Evolutionary conservation across 1,140 invertebrate genomes (phyloP).

Genomic region (Cydia splendana): DNA sequence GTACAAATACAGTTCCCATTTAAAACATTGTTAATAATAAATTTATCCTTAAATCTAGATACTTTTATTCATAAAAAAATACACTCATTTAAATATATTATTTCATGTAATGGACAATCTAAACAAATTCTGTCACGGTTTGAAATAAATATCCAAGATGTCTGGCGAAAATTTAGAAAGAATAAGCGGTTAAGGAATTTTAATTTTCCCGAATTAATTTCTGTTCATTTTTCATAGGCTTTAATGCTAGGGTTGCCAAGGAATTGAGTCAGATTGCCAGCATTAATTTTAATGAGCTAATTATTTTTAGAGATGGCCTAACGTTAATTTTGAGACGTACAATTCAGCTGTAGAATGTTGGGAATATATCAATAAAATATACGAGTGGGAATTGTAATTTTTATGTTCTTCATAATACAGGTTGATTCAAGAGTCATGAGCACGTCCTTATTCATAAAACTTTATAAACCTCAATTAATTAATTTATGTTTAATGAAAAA

Average conservation of each 20-base stretch:
- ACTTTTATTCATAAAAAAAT: too few relatives aligned
- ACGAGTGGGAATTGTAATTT: too few relatives aligned
- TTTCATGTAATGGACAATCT: neutral
- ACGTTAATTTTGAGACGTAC: neutral
- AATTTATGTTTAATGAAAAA: too few relatives aligned
- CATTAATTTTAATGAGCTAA: conserved; percentile 18
- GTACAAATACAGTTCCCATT: too few relatives aligned
- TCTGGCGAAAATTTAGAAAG: conserved; percentile 41
- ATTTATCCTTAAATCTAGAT: too few relatives aligned
- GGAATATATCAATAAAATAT: neutral
- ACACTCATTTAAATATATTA: neutral
- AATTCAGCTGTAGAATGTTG: neutral
- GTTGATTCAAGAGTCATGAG: too few relatives aligned
- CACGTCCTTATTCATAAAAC: too few relatives aligned
- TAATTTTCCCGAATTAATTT: conserved; percentile 56
- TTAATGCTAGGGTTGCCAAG: conserved; percentile 21
- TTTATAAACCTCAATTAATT: too few relatives aligned
- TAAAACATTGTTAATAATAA: too few relatives aligned
- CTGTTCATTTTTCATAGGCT: conserved; percentile 49
- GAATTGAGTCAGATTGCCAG: conserved; percentile 22
- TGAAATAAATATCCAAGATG: conserved; percentile 41
- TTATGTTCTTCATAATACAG: too few relatives aligned
- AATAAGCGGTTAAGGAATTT: conserved; percentile 48
- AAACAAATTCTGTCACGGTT: conserved; percentile 36
- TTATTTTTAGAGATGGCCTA: conserved; percentile 13